phyloP scores from a whole-genome alignment of 2,888 invertebrate genomes.

The Eupeodes latifasciatus region DNA sequence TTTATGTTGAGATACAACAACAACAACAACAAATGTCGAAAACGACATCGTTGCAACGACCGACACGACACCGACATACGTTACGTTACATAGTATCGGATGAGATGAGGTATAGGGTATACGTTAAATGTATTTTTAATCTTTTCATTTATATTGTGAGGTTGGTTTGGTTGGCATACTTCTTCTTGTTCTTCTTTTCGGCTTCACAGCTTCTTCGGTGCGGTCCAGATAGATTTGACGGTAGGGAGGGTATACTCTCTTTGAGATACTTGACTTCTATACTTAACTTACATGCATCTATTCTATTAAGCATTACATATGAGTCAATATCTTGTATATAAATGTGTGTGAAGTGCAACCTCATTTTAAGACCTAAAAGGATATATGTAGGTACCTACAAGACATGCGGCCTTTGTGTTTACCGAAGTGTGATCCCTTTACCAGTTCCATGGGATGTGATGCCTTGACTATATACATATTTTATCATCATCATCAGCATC shows the following conservation, averaged over 20 bases:
- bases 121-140: conserved; percentile 54
- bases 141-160: conserved; percentile 54
- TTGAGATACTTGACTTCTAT: conserved; percentile 18
- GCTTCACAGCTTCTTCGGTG: neutral
- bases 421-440: conserved; percentile 44
- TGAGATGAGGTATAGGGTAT: neutral
- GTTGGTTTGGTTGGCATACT: conserved; percentile 63
- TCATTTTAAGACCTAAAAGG: conserved; percentile 37
- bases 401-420: conserved; percentile 12
- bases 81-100: neutral
- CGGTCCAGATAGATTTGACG: conserved; percentile 48
- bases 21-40: too few relatives aligned
- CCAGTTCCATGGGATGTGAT: neutral
- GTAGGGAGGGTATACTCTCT: neutral
- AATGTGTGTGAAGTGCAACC: conserved; percentile 18
- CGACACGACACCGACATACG: neutral
- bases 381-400: conserved; percentile 2
- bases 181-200: neutral
- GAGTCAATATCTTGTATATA: neutral
- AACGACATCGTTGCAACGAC: neutral
- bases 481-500: neutral
- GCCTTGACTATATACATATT: neutral
- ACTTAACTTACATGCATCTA: conserved; percentile 4
- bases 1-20: neutral
- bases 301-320: neutral